phyloP scores from a whole-genome alignment of 2,113 vertebrate genomes.

The Meleagris gallopavo region DNA sequence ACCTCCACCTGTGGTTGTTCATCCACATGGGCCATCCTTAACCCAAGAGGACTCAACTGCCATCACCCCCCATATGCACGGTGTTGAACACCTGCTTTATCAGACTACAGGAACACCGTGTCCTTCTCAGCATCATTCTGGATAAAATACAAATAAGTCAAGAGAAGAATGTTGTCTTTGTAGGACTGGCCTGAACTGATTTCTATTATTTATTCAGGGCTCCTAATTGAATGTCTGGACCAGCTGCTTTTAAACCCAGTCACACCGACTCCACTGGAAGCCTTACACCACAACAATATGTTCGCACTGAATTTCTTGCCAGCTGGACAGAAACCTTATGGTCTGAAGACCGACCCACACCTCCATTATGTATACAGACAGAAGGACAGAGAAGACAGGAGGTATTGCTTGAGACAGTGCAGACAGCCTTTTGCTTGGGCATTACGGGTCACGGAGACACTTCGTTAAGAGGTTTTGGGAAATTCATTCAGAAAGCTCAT shows the following conservation, averaged over 20 bases:
- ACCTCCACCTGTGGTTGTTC: background rate
- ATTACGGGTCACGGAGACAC: background rate
- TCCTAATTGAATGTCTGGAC: background rate
- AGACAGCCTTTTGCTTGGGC: background rate
- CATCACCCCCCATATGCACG: fast-evolving
- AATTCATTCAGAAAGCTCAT: conserved; percentile 24
- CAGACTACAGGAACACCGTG: background rate
- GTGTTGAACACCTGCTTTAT: fast-evolving
- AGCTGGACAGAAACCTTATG: background rate
- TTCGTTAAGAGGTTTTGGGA: background rate
- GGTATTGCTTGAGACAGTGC: background rate
- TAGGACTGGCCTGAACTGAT: background rate
- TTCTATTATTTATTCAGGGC: background rate
- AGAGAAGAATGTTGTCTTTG: background rate
- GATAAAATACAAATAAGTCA: background rate
- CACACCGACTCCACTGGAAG: background rate
- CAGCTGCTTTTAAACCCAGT: background rate
- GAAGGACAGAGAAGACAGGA: background rate
- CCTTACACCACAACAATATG: background rate
- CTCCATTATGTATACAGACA: background rate
- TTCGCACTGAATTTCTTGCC: background rate
- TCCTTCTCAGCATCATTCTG: background rate
- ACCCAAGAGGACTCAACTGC: background rate
- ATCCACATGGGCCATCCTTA: background rate
- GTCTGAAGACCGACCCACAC: background rate